Evolutionary conservation across 1,140 invertebrate genomes (phyloP), one percentile per base, ranked within the genome.

Genomic region (Formica selysi): DNA sequence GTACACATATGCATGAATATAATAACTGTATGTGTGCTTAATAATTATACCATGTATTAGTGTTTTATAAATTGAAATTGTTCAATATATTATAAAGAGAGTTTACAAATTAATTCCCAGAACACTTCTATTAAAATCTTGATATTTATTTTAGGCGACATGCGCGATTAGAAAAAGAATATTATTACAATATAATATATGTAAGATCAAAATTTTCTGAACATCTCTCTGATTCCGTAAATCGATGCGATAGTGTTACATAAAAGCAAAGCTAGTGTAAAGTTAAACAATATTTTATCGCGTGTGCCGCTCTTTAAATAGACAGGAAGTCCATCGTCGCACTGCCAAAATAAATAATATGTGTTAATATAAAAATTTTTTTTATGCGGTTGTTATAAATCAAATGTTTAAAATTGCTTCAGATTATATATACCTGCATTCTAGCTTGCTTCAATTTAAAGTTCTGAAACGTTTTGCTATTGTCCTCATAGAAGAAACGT

Each of bases 241-340:
- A 70, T n/a, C 64, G 59, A 26, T 41, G 19, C 0, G 13, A 86
- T 2, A 0, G 62, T 41, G 8, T 10, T 70, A 59, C 44, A 85
- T 22, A 74, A 0, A 41, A 71, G 0, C 16, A 76, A 32, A 11
- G 91, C 85, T 26, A 96, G 38, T 10, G 96, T 97, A 2, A 94
- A 38, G 3, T 90, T 92, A 86, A 95, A 96, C 0, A 97, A 78
- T 7, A 96, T 86, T 85, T 95, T 95, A 90, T 97, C 96, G n/a
- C 90, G 87, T 2, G 92, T 54, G 4, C 96, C 96, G 29, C 94
- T 94, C 92, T 97, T 97, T 36, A 97, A 91, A 90, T 96, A 96
- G n/a, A 97, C 92, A 2, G 96, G 96, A 67, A 95, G 91, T 19
- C 95, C 96, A 92, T 97, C 96, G 26, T 96, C 94, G 59, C 93